Evolutionary conservation across 2,113 vertebrate species (phyloP).

Genomic region (Dendrocopos noguchii): DNA sequence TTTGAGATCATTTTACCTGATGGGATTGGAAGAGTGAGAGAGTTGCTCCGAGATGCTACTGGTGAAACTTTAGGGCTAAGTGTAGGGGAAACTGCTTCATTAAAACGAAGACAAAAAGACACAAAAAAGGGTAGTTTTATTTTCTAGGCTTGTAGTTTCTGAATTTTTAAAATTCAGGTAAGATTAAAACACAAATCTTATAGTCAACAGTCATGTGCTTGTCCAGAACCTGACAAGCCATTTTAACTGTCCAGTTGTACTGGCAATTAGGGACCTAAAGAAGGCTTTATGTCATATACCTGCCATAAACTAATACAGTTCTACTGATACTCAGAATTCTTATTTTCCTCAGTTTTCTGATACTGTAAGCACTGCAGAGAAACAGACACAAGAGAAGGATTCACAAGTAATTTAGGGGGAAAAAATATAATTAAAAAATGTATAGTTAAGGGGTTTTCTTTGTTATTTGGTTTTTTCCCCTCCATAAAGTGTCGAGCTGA

Average conservation of each 20-base stretch:
- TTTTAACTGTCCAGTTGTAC: neutral
- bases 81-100: conserved; percentile 79
- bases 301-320: neutral
- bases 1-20: conserved; percentile 68
- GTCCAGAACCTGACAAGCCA: neutral
- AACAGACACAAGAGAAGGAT: neutral
- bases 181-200: neutral
- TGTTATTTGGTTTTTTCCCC: neutral
- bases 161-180: neutral
- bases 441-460: too few species aligned
- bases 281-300: neutral
- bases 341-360: neutral
- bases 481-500: neutral
- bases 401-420: neutral
- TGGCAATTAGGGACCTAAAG: neutral
- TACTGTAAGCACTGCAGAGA: neutral
- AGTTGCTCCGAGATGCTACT: conserved; percentile 80
- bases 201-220: neutral
- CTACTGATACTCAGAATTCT: neutral
- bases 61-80: conserved; percentile 83
- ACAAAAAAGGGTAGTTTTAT: neutral
- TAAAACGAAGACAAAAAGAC: neutral
- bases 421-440: neutral
- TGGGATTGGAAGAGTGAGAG: conserved; percentile 73
- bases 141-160: neutral